phyloP scores from a whole-genome alignment of 1,140 invertebrate species.

The Cepaea nemoralis region DNA sequence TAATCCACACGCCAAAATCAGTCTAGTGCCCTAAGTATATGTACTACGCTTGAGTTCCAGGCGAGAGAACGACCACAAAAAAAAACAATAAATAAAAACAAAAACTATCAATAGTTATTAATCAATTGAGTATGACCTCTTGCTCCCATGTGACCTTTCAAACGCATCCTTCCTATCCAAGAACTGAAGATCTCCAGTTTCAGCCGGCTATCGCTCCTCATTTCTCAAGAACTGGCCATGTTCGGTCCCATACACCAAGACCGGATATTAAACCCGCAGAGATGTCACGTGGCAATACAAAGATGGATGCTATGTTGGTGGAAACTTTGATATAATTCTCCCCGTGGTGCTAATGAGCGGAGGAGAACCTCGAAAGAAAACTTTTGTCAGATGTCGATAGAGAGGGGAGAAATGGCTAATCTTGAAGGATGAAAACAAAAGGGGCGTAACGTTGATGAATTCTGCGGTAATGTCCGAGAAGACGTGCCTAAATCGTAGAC shows the following conservation, averaged over 20 bases:
- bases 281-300: conserved; percentile 18
- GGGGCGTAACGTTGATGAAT: conserved; percentile 11
- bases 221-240: neutral
- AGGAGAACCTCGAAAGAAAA: neutral
- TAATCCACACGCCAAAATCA: no score
- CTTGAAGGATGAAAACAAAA: conserved; percentile 15
- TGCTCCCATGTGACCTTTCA: neutral
- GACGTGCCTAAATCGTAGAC: conserved; percentile 5
- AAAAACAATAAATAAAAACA: no score
- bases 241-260: neutral
- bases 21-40: no score
- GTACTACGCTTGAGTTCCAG: no score
- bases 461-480: conserved; percentile 23
- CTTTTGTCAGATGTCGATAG: neutral
- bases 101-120: no score
- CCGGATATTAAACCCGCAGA: conserved; percentile 29
- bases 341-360: conserved; percentile 21
- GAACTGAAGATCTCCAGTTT: no score
- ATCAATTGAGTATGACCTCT: neutral
- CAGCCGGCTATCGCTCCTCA: neutral
- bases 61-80: no score
- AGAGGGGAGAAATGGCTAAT: conserved; percentile 18
- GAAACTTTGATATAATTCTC: conserved; percentile 20
- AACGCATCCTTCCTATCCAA: neutral
- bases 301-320: conserved; percentile 13